phyloP scores from a whole-genome alignment of 2,888 invertebrate genomes.

The Sphinx pinastri region DNA sequence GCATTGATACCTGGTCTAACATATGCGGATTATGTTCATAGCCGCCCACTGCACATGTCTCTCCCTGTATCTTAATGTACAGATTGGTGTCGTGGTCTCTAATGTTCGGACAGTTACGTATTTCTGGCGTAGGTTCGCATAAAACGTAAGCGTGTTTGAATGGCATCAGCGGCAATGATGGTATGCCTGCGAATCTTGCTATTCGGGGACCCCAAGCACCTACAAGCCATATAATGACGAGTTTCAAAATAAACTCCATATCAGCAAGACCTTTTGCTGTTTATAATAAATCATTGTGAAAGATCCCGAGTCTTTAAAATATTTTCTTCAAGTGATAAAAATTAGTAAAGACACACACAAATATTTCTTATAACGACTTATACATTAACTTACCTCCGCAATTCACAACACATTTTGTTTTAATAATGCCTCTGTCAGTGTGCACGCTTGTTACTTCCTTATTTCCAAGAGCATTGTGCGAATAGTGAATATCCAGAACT shows the following conservation, averaged over 20 bases:
- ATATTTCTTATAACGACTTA: no score
- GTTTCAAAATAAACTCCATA: no score
- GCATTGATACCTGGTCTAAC: slow-evolving; percentile 85
- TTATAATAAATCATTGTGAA: no score
- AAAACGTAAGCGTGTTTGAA: slow-evolving; percentile 96
- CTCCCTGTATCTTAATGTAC: slow-evolving; percentile 93
- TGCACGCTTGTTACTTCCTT: slow-evolving; percentile 90
- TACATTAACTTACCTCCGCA: slow-evolving; percentile 84
- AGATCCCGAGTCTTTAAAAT: no score
- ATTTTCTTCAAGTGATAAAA: no score
- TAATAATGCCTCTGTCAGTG: slow-evolving; percentile 89
- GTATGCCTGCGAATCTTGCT: slow-evolving; percentile 86
- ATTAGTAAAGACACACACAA: no score
- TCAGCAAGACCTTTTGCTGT: no score
- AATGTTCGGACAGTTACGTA: slow-evolving; percentile 90
- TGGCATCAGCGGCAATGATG: slow-evolving; percentile 89
- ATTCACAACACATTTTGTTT: slow-evolving; percentile 91
- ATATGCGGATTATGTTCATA: slow-evolving; percentile 94
- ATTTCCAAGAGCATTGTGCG: slow-evolving; percentile 85
- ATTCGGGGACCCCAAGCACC: slow-evolving; percentile 92
- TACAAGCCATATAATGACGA: slow-evolving; percentile 31
- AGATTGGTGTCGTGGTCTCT: slow-evolving; percentile 93
- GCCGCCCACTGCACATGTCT: slow-evolving; percentile 92
- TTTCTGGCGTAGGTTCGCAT: slow-evolving; percentile 90
- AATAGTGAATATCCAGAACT: slow-evolving; percentile 88